These are phyloP conservation scores for Clarias platycephalus DNA, from an alignment of 2,797 vertebrate species.

Conservation along the genomic window DNA sequence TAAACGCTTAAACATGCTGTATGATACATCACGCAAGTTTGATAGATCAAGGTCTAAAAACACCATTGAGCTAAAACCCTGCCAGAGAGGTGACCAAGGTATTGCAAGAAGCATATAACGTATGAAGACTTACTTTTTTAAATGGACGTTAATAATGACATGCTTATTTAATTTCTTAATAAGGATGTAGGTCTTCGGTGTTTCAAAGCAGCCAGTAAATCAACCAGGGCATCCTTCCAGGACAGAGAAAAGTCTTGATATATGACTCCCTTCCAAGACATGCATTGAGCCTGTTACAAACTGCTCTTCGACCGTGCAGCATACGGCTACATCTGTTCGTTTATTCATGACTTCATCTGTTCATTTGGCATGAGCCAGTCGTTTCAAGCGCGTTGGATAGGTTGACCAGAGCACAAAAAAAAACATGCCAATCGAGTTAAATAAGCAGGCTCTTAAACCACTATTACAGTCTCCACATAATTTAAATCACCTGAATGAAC, in stretches of 20 bases:
- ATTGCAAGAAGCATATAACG: background rate
- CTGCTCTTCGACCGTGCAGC: background rate
- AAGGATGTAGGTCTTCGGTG: background rate
- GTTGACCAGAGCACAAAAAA: slow-evolving; percentile 5
- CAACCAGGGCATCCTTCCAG: background rate
- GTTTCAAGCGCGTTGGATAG: background rate
- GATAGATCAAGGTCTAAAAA: background rate
- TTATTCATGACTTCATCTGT: slow-evolving; percentile 39
- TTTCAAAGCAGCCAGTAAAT: background rate
- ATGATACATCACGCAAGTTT: background rate
- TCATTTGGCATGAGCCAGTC: slow-evolving; percentile 29
- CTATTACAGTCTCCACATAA: slow-evolving; percentile 19
- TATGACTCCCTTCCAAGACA: background rate
- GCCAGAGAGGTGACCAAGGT: background rate
- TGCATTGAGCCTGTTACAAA: background rate
- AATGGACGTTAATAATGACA: no score
- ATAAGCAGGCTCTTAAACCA: background rate
- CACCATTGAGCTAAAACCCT: background rate
- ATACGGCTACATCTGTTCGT: slow-evolving; percentile 27
- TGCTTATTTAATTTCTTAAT: background rate
- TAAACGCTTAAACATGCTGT: no score
- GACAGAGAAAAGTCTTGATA: background rate
- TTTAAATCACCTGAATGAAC: slow-evolving; percentile 16
- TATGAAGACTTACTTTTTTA: no score
- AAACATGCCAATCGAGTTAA: slow-evolving; percentile 20